Base-by-base conservation (phyloP, 2,113 vertebrate genomes). In the Morphnarchus princeps region DNA sequence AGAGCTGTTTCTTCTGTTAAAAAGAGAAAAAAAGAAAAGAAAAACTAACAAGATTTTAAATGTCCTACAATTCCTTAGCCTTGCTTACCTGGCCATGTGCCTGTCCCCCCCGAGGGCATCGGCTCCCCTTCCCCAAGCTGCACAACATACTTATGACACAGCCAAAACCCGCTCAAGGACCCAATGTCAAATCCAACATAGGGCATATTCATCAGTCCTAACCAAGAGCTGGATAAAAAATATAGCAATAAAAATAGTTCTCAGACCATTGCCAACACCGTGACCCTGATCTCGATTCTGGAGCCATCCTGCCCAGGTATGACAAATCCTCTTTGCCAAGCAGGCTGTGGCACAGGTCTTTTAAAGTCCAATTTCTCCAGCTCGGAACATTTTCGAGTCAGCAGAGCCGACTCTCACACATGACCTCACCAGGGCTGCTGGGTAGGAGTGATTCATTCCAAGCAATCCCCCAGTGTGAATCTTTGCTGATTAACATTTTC, bases 401-500 rank as follows among this genome's bases (percentile, higher is more conserved):
- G 20, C 1, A 15, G 77, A 94, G 96, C 82, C 6, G 2, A 36
- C 91, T 76, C 67, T 67, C 54, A 26, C 78, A 43, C 54, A 38
- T 25, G 87, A 90, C 92, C 96, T 73, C 58, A 7, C 40, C 72
- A 9, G 78, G 81, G 69, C 84, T 91, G 93, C 93, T 5, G 62
- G 55, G 84, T 82, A 80, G 42, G 81, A 90, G 94, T 69, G 79
- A 94, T 62, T 55, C 93, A 19, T 81, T 94, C 97, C 96, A 96
- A 94, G 90, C 91, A 97, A 98, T 97, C 89, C 91, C 95, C 93
- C n/a, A 67, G 90, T 38, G 96, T 21, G 92, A 90, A 93, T 95
- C 94, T 93, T 65, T 96, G 76, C 96, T 97, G 95, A 97, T 94
- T 96, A 97, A 97, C 86, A 34, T 92, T 96, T 94, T 90, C 97